Conservation (phyloP, 2,797 vertebrate genomes). For the Distichodus sexfasciatus region DNA sequence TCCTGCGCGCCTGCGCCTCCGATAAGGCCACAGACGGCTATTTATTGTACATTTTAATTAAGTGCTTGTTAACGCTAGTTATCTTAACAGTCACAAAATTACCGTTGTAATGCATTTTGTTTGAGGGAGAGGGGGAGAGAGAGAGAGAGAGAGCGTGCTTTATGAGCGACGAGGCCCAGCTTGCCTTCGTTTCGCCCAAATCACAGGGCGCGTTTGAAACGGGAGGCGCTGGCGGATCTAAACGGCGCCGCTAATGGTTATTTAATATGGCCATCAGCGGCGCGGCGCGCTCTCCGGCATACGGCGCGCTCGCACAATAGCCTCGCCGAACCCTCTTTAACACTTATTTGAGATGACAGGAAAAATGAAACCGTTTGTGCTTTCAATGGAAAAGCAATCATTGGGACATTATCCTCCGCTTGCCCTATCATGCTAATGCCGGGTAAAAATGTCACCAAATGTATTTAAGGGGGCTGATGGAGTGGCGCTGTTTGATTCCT, state of each 20-base stretch:
- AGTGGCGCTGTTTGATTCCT: slow-evolving; percentile 99
- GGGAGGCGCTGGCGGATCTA: slow-evolving; percentile 94
- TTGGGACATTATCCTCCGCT: slow-evolving; percentile 99
- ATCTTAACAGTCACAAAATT: slow-evolving; percentile 99
- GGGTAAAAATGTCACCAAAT: slow-evolving; percentile 99
- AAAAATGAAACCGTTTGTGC: slow-evolving; percentile 99
- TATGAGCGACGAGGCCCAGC: slow-evolving; percentile 86
- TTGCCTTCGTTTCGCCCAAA: slow-evolving; percentile 95
- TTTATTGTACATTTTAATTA: slow-evolving; percentile 99
- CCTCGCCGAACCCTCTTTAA: slow-evolving; percentile 99
- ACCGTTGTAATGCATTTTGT: slow-evolving; percentile 99
- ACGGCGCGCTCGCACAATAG: slow-evolving; percentile 95
- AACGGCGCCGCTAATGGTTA: slow-evolving; percentile 98
- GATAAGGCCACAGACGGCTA: slow-evolving; percentile 96
- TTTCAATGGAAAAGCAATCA: slow-evolving; percentile 99
- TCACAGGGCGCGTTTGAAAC: slow-evolving; percentile 95
- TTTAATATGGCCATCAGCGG: slow-evolving; percentile 99
- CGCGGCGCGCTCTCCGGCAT: slow-evolving; percentile 92
- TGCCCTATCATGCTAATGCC: slow-evolving; percentile 99
- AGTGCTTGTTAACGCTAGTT: slow-evolving; percentile 99
- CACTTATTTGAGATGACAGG: slow-evolving; percentile 99
- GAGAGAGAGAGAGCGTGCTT: slow-evolving; percentile 67
- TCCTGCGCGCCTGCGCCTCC: slow-evolving; percentile 89
- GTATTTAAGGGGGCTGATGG: slow-evolving; percentile 99
- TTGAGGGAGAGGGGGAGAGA: slow-evolving; percentile 91